Base-by-base conservation (phyloP, 2,888 invertebrate genomes). In the Julus scanicus region DNA sequence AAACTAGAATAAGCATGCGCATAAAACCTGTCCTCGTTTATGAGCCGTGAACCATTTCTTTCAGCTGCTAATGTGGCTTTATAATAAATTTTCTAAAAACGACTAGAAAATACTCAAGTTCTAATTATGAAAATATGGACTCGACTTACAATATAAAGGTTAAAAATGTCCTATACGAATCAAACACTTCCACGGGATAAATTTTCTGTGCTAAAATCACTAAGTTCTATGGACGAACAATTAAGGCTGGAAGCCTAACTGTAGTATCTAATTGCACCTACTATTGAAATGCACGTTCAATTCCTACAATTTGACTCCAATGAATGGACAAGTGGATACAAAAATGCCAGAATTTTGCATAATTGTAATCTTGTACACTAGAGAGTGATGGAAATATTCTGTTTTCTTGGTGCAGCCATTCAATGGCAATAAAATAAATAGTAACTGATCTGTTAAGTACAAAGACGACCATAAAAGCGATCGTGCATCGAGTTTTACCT, bases 21-120 rank as follows among this genome's bases (percentile, higher is more conserved):
- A 71, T 71, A 71, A 71, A 71, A 71, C 71, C 71, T 71, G 71
- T 20, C 17, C n/a, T 20, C 17, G 63, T 20, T 20, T 63, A 63
- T 5, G n/a, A 63, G 63, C 3, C n/a, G 63, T 8, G 17, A n/a
- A n/a, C 63, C 63, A n/a, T 63, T 63, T 3, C 29, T 71, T 71
- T 6, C 29, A 0, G 71, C 71, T 71, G 71, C 71, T n/a, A 20
- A 71, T 29, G 11, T 71, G n/a, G 71, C 29, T 29, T 29, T 71
- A 71, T 71, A 71, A 71, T 71, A 29, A 6, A 71, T 71, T 71
- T 71, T 71, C 71, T 71, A 71, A 71, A 71, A 71, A 71, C 20
- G 71, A 71, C 71, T 71, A 71, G 71, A 71, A 71, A 71, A 71
- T 71, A 71, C 20, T 71, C 71, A 71, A 71, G 71, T 71, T 71